phyloP scores from a whole-genome alignment of 2,888 invertebrate species.

The Xanthia togata region DNA sequence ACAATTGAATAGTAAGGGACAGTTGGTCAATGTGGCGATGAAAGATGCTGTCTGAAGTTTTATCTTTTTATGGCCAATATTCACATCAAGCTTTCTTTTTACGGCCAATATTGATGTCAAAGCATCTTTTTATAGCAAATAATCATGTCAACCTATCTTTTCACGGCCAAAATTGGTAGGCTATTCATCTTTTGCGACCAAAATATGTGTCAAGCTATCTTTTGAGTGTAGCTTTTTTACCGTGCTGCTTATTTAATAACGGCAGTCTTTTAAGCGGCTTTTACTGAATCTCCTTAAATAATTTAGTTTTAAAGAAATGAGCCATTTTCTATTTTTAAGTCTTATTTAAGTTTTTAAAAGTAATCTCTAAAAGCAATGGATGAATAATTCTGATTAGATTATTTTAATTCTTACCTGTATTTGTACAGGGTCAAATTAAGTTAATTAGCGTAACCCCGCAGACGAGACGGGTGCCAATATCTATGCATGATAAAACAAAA shows the following conservation, averaged over 20 bases:
- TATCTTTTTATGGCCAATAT: background rate
- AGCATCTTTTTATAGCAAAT: background rate
- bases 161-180: background rate
- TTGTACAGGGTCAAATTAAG: background rate
- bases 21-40: conserved; percentile 43
- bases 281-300: conserved; percentile 27
- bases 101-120: background rate
- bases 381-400: conserved; percentile 25
- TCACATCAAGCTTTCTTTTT: background rate
- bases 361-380: conserved; percentile 38
- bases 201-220: background rate
- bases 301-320: conserved; percentile 30
- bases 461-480: too few relatives aligned
- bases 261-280: conserved; percentile 10
- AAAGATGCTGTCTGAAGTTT: conserved; percentile 29
- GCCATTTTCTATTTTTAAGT: conserved; percentile 51
- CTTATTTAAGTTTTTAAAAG: conserved; percentile 16
- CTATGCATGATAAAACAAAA: too few relatives aligned
- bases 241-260: background rate
- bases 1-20: conserved; percentile 48
- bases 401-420: background rate
- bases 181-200: background rate
- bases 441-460: too few relatives aligned
- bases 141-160: background rate
- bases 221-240: conserved; percentile 2